Conservation (phyloP, 2,113 vertebrate genomes). For the Ramphastos sulfuratus region DNA sequence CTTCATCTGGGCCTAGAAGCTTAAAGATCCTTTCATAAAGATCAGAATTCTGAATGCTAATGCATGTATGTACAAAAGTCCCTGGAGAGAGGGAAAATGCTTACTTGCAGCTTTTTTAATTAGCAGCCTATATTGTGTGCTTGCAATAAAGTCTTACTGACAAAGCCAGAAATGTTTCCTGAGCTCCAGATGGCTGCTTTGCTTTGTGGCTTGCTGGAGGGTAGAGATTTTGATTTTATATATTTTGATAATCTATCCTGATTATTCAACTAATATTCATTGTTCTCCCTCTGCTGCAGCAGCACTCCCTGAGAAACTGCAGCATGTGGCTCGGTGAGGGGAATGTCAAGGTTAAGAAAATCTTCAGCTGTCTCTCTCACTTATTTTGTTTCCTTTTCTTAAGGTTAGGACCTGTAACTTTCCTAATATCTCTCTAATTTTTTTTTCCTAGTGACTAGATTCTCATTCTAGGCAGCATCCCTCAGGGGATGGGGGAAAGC, state of each 20-base stretch:
- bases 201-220: slow-evolving; percentile 57
- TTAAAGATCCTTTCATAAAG: neutral
- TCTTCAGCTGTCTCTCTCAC: neutral
- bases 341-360: slow-evolving; percentile 24
- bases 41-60: neutral
- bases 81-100: neutral
- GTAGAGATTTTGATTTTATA: slow-evolving; percentile 54
- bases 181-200: slow-evolving; percentile 48
- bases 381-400: neutral
- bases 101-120: slow-evolving; percentile 42
- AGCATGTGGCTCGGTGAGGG: slow-evolving; percentile 23
- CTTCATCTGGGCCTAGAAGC: neutral
- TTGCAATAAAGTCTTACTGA: slow-evolving; percentile 28
- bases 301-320: neutral
- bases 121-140: slow-evolving; percentile 23
- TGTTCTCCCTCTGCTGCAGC: slow-evolving; percentile 1
- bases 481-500: neutral
- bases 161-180: slow-evolving; percentile 23
- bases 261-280: slow-evolving; percentile 63
- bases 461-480: neutral
- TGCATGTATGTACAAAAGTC: neutral
- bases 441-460: neutral
- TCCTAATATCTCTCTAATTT: neutral
- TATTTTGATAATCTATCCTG: slow-evolving; percentile 68
- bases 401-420: neutral